Evolutionary conservation across 2,888 invertebrate genomes (phyloP), one percentile per base, ranked within the genome.

Genomic region (Malacosoma neustria): DNA sequence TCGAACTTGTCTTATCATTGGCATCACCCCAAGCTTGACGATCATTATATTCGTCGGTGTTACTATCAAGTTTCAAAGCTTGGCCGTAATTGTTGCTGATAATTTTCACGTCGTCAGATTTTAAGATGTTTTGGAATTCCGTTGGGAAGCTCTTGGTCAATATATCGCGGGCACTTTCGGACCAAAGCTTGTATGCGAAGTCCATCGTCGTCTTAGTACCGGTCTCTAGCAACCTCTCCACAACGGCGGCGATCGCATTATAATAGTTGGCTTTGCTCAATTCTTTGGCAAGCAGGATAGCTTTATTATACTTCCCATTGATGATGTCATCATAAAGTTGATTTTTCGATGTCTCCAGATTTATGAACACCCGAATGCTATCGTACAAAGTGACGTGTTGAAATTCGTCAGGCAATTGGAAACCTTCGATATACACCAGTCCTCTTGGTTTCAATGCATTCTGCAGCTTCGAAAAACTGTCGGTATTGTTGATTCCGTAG

Each of bases 121-220:
- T 14, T 2, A 39, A 13, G n/a, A 39, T 32, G 5, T 29, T 15
- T 9, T 30, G 29, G 14, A 35, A 39, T 29, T 35, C 14, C 5
- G 30, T 3, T 6, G 39, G 39, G 30, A 39, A 39, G 32, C 14
- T 29, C 4, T 35, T 9, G n/a, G 29, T 33, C 4, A 39, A 29
- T 1, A 39, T 30, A 3, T 39, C 33, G 11, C 34, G 30, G 5
- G 14, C 35, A 11, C 15, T 12, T 3, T n/a, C 12, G 1, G n/a
- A 14, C 29, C 31, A 39, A 1, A 39, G 14, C 4, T 33, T 13
- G 13, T 39, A 39, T 4, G 33, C 35, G 11, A 35, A 39, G 1
- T 29, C 15, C 6, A 39, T 11, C n/a, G 30, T 11, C 7, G 35
- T 35, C 2, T 30, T 13, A 12, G 14, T 13, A 11, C 6, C 7